phyloP scores from a whole-genome alignment of 2,113 vertebrate genomes.

The Scophthalmus maximus region DNA sequence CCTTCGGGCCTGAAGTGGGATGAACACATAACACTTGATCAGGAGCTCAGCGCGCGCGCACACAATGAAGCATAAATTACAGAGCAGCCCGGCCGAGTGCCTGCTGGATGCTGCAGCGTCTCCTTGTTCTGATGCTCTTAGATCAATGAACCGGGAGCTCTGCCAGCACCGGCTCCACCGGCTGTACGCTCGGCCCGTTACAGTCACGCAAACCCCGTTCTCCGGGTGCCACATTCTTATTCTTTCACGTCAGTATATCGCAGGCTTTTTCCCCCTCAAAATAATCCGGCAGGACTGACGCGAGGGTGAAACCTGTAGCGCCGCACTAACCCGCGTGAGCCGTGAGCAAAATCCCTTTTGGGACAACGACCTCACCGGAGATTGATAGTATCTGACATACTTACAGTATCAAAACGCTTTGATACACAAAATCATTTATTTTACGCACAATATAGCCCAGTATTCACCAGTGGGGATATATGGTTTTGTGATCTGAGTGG shows the following conservation, averaged over 20 bases:
- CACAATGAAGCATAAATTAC: conserved; percentile 39
- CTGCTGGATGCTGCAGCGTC: conserved; percentile 59
- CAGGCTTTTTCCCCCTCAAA: too few species aligned
- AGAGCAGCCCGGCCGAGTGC: conserved; percentile 28
- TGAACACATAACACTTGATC: conserved; percentile 10
- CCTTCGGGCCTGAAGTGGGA: conserved; percentile 4
- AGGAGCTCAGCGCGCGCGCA: background rate
- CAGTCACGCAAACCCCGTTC: conserved; percentile 11
- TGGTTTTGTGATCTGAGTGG: too few species aligned
- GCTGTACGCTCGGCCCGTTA: conserved; percentile 3
- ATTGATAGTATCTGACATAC: background rate
- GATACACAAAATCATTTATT: too few species aligned
- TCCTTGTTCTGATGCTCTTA: conserved; percentile 51
- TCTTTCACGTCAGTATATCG: too few species aligned
- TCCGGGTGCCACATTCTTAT: background rate
- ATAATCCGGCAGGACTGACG: background rate
- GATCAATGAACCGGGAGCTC: conserved; percentile 58
- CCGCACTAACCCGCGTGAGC: too few species aligned
- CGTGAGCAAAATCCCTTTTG: too few species aligned
- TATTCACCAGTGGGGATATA: too few species aligned
- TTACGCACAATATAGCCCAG: too few species aligned
- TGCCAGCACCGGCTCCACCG: conserved; percentile 20
- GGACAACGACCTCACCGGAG: background rate
- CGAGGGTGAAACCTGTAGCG: background rate
- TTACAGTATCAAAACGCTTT: too few species aligned